phyloP scores from a whole-genome alignment of 2,888 invertebrate species.

The Pachymerium ferrugineum region DNA sequence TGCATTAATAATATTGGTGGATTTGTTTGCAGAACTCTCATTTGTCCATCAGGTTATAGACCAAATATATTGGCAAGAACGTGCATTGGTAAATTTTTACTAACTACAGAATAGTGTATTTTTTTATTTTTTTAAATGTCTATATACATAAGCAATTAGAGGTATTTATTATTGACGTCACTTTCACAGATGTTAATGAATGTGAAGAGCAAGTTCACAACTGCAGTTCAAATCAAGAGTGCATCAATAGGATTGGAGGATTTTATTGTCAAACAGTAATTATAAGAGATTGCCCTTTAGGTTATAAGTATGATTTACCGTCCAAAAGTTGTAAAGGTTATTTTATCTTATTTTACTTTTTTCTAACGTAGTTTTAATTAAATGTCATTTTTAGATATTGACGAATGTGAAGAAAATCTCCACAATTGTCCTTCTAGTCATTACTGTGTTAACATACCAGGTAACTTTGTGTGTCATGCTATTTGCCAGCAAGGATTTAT shows the following conservation, averaged over 20 bases:
- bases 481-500: not conserved
- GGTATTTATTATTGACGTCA: not conserved
- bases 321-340: slow-evolving; percentile 45
- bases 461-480: not conserved
- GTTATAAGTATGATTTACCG: slow-evolving; percentile 44
- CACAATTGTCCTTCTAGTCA: slow-evolving; percentile 42
- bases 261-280: slow-evolving; percentile 44
- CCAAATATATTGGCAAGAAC: slow-evolving; percentile 28
- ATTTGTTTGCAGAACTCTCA: slow-evolving; percentile 46
- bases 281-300: slow-evolving; percentile 46
- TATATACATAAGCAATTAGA: too few species aligned
- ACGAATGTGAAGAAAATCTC: slow-evolving; percentile 46
- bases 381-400: slow-evolving; percentile 44
- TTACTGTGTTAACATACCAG: slow-evolving; percentile 74
- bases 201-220: slow-evolving; percentile 40
- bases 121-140: not conserved
- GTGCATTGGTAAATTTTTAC: slow-evolving; percentile 29
- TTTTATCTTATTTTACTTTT: not conserved
- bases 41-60: slow-evolving; percentile 37
- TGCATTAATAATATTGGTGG: slow-evolving; percentile 54
- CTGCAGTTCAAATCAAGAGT: slow-evolving; percentile 46
- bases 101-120: not conserved
- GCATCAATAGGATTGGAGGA: slow-evolving; percentile 48
- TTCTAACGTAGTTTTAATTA: not conserved
- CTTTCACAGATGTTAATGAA: slow-evolving; percentile 35